Evolutionary conservation across 2,113 vertebrate genomes (phyloP).

Genomic region (Anthoscopus minutus): DNA sequence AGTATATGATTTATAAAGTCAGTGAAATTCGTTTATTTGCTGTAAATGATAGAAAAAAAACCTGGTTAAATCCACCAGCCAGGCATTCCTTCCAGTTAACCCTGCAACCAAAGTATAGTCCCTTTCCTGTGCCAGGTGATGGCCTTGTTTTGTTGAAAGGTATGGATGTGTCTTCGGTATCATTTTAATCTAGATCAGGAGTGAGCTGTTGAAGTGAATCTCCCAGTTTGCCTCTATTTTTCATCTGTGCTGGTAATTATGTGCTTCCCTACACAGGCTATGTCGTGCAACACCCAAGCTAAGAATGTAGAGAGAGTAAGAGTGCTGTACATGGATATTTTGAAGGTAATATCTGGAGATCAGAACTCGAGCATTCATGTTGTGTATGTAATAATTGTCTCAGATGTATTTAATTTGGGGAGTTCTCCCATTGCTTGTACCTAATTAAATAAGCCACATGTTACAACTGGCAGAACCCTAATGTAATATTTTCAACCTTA

Average conservation of each 20-base stretch:
- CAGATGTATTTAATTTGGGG: background rate
- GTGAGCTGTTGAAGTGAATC: background rate
- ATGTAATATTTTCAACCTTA: background rate
- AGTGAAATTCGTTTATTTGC: background rate
- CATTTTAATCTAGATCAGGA: background rate
- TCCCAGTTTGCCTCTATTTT: background rate
- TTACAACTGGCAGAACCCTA: background rate
- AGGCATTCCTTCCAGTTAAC: background rate
- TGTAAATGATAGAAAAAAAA: background rate
- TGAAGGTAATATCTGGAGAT: background rate
- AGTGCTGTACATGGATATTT: background rate
- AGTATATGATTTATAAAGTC: background rate
- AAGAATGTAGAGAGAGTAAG: background rate
- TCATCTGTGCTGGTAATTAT: background rate
- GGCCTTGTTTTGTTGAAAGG: background rate
- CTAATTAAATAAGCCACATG: background rate
- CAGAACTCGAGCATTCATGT: background rate
- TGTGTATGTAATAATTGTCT: background rate
- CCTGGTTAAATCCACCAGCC: background rate
- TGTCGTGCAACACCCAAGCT: background rate
- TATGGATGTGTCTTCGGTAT: background rate
- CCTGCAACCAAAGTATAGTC: rapidly evolving
- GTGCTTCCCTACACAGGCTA: background rate
- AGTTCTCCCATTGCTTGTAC: background rate
- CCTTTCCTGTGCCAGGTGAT: background rate